Base-by-base conservation (phyloP, 2,888 invertebrate genomes). In the Rapana venosa region DNA sequence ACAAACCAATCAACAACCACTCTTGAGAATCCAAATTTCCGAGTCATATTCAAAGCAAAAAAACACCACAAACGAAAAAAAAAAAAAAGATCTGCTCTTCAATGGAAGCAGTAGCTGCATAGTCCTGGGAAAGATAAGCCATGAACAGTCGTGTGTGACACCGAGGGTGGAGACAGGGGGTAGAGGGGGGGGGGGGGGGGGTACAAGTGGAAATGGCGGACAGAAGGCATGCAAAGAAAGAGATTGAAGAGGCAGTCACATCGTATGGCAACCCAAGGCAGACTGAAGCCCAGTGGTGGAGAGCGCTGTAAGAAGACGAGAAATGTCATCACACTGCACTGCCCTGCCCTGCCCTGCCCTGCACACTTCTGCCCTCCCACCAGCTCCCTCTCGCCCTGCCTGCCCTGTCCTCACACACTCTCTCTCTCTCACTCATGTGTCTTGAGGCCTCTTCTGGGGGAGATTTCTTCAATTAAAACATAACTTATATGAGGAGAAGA, bases 221-320 rank as follows among this genome's bases (percentile, higher is more conserved):
- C 58, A 32, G 86, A 86, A 86, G 66, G 86, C 86, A 66, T 86
- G 86, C 61, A 86, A 66, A 86, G 26, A 56, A 86, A 58, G 35
- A 47, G 36, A 66, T 66, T 26, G 20, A 11, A 30, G 36, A 83
- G 81, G 81, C 81, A 83, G 47, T 83, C 47, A 83, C 81, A 35
- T 86, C 17, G 35, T 86, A 86, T 86, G 86, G 86, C 86, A 86
- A 86, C 86, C 85, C 61, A 66, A 86, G 86, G 86, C 86, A 86
- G 86, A 86, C 58, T 56, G n/a, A 85, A 85, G 58, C 85, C 85
- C 22, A 58, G 47, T 36, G 85, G 56, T 36, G 30, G 85, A 17
- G n/a, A 36, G 26, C 20, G 30, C n/a, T 36, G 85, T 81, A 81
- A 81, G 79, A 81, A 81, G 8, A 35, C 35, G 79, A 81, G 79